Conservation (phyloP, 2,113 vertebrate genomes). For the Sturnus vulgaris region DNA sequence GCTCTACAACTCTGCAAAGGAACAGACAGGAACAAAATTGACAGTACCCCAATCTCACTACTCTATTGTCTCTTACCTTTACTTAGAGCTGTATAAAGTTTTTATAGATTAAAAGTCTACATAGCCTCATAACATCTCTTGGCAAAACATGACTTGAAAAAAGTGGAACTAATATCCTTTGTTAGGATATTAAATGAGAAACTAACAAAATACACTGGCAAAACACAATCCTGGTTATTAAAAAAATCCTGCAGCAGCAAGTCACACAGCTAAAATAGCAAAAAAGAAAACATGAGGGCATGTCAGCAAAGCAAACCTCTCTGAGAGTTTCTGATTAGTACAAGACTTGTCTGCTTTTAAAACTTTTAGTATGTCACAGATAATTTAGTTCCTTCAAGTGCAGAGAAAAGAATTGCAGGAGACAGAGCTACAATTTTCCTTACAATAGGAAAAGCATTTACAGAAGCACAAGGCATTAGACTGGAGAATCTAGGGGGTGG, state of each 20-base stretch:
- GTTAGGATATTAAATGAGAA: neutral
- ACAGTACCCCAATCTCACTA: neutral
- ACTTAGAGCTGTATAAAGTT: neutral
- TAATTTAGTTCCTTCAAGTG: neutral
- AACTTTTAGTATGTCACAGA: neutral
- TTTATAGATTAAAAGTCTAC: neutral
- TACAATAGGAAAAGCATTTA: neutral
- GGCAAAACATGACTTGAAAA: neutral
- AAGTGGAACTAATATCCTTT: neutral
- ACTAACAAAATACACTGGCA: neutral
- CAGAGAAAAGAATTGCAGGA: neutral
- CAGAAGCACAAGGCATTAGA: neutral
- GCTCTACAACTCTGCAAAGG: neutral
- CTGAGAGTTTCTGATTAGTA: neutral
- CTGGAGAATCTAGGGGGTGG: neutral
- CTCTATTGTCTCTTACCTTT: neutral
- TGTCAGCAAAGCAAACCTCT: neutral
- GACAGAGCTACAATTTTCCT: neutral
- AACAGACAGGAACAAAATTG: neutral
- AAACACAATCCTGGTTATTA: neutral
- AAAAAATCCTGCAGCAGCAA: neutral
- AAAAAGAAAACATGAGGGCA: neutral
- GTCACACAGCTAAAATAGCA: neutral
- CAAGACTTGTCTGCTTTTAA: neutral
- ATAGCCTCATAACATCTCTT: neutral